Evolutionary conservation across 2,888 invertebrate genomes (phyloP).

Genomic region (Deladenus siricidicola): DNA sequence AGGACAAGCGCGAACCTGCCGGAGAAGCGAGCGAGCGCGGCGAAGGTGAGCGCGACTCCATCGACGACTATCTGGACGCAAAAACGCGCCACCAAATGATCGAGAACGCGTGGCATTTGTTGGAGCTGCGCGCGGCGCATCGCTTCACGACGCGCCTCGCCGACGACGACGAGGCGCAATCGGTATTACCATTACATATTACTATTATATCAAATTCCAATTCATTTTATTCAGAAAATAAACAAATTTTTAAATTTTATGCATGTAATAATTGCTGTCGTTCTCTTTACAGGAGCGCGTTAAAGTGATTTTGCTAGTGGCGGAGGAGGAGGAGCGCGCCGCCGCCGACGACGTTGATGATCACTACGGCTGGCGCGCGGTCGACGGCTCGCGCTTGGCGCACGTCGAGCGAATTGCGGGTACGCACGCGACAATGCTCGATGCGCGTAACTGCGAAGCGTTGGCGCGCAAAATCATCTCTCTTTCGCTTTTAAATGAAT

Average conservation of each 20-base stretch:
- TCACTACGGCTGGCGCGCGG: constrained; percentile 3
- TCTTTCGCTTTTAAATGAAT: neutral
- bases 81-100: neutral
- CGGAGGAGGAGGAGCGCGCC: neutral
- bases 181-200: no score
- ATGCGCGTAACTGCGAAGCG: neutral
- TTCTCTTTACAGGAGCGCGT: neutral
- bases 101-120: constrained; percentile 10
- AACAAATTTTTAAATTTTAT: no score
- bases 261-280: no score
- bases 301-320: neutral
- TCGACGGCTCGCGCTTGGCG: no score
- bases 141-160: neutral
- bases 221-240: no score
- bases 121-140: neutral
- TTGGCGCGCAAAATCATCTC: neutral
- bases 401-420: neutral
- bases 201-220: no score
- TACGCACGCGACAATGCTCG: neutral
- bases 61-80: neutral
- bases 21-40: no score
- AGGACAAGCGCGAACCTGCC: no score
- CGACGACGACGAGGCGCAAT: no score
- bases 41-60: neutral
- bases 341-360: neutral